Conservation (phyloP, 2,888 invertebrate genomes). For the Rotaria sp. region DNA sequence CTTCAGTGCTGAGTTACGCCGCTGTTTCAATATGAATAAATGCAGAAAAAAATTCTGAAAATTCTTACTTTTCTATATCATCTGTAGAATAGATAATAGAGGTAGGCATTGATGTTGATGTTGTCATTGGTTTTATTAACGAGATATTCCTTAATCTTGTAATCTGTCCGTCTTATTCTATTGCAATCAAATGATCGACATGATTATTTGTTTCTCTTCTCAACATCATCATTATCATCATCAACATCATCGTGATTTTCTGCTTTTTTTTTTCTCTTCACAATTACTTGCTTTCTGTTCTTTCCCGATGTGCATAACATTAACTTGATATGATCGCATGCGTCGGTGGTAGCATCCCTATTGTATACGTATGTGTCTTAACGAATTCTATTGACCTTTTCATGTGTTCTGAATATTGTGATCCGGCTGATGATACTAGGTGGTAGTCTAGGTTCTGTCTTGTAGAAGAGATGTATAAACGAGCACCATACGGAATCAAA, state of each 20-base stretch:
- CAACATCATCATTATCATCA: not conserved
- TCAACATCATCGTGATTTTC: not conserved
- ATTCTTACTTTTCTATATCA: not conserved
- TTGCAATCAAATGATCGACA: not conserved
- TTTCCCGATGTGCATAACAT: not conserved
- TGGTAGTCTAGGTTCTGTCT: not conserved
- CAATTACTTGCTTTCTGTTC: not conserved
- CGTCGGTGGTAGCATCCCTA: not conserved
- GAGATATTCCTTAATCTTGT: not conserved
- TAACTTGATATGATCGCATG: not conserved
- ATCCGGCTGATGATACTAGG: not conserved
- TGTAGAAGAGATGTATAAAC: not conserved
- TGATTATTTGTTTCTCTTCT: not conserved
- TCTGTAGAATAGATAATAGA: not conserved
- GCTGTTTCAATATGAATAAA: too few relatives aligned
- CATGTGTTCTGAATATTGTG: not conserved
- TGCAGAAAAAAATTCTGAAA: too few relatives aligned
- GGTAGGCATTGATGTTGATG: not conserved
- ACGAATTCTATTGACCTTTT: not conserved
- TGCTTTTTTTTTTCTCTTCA: not conserved
- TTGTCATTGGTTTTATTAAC: not conserved
- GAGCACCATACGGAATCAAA: not conserved
- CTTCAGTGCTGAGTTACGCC: too few relatives aligned
- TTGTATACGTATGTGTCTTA: not conserved
- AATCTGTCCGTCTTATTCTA: not conserved